Base-by-base conservation (phyloP, 2,888 invertebrate species). In the Lycocerus yunnanus region DNA sequence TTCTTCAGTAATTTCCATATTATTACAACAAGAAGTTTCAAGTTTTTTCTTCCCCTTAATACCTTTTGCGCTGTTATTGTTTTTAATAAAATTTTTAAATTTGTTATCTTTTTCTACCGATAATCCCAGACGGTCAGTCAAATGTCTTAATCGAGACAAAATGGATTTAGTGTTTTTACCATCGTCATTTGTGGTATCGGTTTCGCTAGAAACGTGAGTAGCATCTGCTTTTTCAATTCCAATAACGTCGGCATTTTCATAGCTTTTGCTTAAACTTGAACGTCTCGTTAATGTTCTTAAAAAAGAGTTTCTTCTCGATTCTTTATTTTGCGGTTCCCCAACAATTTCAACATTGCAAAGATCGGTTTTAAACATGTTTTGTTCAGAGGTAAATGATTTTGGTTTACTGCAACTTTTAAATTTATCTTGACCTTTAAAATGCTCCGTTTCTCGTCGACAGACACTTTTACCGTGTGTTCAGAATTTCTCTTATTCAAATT, bases 61-160 rank as follows among this genome's bases (percentile, higher is more conserved):
- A 13, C 80, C 73, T 18, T 77, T 80, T 8, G 74, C 72, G 65
- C 71, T 71, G 73, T 82, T 81, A 75, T 82, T 82, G 73, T 80
- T 80, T 76, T 83, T 83, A 11, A 80, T 83, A 1, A 78, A 67
- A 20, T 73, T 77, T 78, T 83, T 85, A 15, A 79, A 72, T 73
- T 82, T 83, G 6, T 85, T 78, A 14, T 88, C 89, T 77, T 85
- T 87, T 69, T 88, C 89, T 76, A 88, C 85, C 60, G 89, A 89
- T 73, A 89, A 85, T 74, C 88, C 87, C 76, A 90, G 83, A 15
- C 89, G 86, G 81, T 90, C 90, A 3, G 90, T 90, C 74, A 90
- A 87, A 69, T 90, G 89, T 43, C 89, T 86, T 72, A 90, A 84
- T 15, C 90, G 86, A 13, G 89, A 86, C 58, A 90, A 84, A 73